Conservation (phyloP, 2,797 vertebrate genomes). For the Tokudaia muenninki region DNA sequence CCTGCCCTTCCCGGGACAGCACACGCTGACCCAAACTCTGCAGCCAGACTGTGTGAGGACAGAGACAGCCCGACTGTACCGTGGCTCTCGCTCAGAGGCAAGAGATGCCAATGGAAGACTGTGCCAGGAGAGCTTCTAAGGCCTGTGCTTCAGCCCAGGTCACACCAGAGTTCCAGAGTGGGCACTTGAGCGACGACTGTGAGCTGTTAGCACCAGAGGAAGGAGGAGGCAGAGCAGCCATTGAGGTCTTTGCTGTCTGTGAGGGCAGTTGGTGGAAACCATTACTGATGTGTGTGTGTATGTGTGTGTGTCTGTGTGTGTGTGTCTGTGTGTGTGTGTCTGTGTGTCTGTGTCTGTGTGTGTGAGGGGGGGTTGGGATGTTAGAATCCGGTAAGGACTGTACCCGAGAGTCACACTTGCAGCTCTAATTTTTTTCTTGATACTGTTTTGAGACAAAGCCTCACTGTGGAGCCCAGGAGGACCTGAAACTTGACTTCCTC, state of each 20-base stretch:
- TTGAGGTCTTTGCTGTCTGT: background rate
- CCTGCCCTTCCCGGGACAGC: background rate
- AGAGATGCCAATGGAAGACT: background rate
- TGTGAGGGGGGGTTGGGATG: background rate
- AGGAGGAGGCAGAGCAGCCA: background rate
- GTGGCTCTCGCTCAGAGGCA: background rate
- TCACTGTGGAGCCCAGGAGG: background rate
- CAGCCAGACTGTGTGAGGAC: background rate
- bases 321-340: background rate
- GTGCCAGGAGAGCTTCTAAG: slow-evolving; percentile 27
- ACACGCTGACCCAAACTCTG: background rate
- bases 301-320: background rate
- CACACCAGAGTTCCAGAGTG: background rate
- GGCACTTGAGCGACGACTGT: background rate
- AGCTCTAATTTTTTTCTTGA: background rate
- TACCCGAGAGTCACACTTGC: background rate
- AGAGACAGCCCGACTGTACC: too few species aligned
- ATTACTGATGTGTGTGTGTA: background rate
- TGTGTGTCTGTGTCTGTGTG: too few species aligned
- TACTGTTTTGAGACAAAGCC: background rate
- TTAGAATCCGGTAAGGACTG: background rate
- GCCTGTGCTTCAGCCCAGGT: background rate
- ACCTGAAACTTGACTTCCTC: background rate
- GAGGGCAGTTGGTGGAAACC: background rate
- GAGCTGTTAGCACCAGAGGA: background rate